These are phyloP conservation scores for Trematomus loennbergii DNA, from an alignment of 2,113 vertebrate genomes.

Conservation along the genomic window DNA sequence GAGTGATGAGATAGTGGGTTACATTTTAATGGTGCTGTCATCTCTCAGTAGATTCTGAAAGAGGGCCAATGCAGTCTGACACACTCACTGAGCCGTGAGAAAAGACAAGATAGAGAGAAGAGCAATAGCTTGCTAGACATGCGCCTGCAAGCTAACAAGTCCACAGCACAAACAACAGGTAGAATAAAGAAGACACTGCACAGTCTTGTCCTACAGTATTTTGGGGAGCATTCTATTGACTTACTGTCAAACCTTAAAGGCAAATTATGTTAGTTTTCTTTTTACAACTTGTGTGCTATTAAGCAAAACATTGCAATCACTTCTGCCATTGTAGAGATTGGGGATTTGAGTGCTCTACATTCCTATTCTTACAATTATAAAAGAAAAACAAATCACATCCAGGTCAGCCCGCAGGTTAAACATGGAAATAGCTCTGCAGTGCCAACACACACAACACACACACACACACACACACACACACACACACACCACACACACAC, in stretches of 20 bases:
- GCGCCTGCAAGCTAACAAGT: slow-evolving; percentile 57
- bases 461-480: too few species aligned
- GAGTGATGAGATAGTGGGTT: slow-evolving; percentile 81
- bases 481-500: slow-evolving; percentile 45
- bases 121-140: slow-evolving; percentile 63
- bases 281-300: not conserved
- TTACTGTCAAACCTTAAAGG: slow-evolving; percentile 8
- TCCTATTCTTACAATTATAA: not conserved
- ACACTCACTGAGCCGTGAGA: slow-evolving; percentile 79
- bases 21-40: slow-evolving; percentile 86
- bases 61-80: slow-evolving; percentile 79
- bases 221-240: too few species aligned
- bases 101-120: slow-evolving; percentile 69
- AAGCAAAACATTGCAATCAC: not conserved
- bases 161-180: slow-evolving; percentile 64
- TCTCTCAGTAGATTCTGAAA: slow-evolving; percentile 77
- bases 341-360: not conserved
- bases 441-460: too few species aligned
- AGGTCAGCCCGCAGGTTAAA: slow-evolving; percentile 19
- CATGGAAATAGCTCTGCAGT: not conserved
- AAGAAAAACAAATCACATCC: slow-evolving; percentile 12
- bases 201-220: slow-evolving; percentile 2
- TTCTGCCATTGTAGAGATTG: not conserved
- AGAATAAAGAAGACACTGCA: slow-evolving; percentile 20
- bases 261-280: not conserved